These are phyloP conservation scores for Charanyca ferruginea DNA, from an alignment of 2,888 invertebrate genomes.

Conservation along the genomic window DNA sequence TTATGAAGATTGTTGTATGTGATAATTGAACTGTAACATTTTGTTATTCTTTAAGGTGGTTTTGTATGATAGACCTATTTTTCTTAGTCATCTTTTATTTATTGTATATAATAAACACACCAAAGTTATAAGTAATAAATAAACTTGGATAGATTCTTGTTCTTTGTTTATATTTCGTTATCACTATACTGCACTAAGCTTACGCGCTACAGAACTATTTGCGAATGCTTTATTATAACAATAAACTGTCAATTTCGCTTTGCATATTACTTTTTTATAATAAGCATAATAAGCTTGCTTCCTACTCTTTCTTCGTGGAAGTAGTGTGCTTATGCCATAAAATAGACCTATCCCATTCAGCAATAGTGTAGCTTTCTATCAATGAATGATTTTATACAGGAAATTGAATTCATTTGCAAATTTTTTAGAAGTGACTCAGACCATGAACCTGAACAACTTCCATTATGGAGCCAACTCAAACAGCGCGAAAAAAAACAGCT, in stretches of 20 bases:
- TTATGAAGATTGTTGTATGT: conserved; percentile 69
- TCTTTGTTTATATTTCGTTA: conserved; percentile 24
- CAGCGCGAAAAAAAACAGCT: no score
- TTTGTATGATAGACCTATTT: conserved; percentile 82
- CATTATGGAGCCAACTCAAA: no score
- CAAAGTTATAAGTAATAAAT: conserved; percentile 90
- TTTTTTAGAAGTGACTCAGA: no score
- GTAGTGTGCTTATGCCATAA: no score
- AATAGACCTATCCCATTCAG: no score
- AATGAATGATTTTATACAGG: no score
- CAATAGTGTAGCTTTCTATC: no score
- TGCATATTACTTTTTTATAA: neutral
- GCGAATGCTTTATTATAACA: conserved; percentile 22
- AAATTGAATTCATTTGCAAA: no score
- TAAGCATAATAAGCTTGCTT: neutral
- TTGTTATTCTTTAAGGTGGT: conserved; percentile 76
- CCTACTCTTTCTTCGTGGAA: neutral
- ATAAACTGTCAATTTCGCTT: neutral
- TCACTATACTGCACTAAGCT: neutral
- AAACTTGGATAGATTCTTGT: conserved; percentile 82
- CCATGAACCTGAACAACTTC: no score
- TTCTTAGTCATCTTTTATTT: conserved; percentile 86
- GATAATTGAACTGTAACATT: conserved; percentile 69
- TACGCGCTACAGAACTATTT: conserved; percentile 1
- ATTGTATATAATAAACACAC: conserved; percentile 90